These are phyloP conservation scores for Bhutanitis thaidina DNA, from an alignment of 2,888 invertebrate genomes.

Conservation along the genomic window DNA sequence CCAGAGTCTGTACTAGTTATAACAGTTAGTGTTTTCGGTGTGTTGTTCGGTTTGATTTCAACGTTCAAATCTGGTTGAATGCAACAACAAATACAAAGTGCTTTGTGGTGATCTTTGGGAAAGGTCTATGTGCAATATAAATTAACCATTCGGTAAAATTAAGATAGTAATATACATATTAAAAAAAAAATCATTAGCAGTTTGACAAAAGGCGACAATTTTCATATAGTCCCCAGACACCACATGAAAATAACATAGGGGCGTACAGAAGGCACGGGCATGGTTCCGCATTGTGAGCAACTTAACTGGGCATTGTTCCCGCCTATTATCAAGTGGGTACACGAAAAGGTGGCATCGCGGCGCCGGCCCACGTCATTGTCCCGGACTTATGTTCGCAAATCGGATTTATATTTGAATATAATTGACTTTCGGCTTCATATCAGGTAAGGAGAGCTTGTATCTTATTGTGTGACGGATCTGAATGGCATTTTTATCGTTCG, in stretches of 20 bases:
- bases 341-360: slow-evolving; percentile 38
- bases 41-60: too few relatives aligned
- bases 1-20: too few relatives aligned
- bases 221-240: neutral
- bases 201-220: neutral
- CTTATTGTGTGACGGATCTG: slow-evolving; percentile 71
- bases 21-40: too few relatives aligned
- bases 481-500: slow-evolving; percentile 75
- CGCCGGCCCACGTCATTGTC: slow-evolving; percentile 70
- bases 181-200: too few relatives aligned
- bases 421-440: slow-evolving; percentile 74
- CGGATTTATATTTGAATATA: slow-evolving; percentile 80
- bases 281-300: slow-evolving; percentile 13
- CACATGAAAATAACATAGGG: neutral
- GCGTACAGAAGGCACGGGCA: slow-evolving; percentile 7
- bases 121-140: too few relatives aligned
- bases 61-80: too few relatives aligned
- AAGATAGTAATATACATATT: too few relatives aligned
- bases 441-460: slow-evolving; percentile 65
- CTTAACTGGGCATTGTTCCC: slow-evolving; percentile 16
- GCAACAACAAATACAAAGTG: too few relatives aligned
- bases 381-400: slow-evolving; percentile 75
- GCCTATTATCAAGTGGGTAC: slow-evolving; percentile 15
- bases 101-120: too few relatives aligned
- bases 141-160: too few relatives aligned